Base-by-base conservation (phyloP, 1,140 invertebrate genomes). In the Drosophila prosaltans region DNA sequence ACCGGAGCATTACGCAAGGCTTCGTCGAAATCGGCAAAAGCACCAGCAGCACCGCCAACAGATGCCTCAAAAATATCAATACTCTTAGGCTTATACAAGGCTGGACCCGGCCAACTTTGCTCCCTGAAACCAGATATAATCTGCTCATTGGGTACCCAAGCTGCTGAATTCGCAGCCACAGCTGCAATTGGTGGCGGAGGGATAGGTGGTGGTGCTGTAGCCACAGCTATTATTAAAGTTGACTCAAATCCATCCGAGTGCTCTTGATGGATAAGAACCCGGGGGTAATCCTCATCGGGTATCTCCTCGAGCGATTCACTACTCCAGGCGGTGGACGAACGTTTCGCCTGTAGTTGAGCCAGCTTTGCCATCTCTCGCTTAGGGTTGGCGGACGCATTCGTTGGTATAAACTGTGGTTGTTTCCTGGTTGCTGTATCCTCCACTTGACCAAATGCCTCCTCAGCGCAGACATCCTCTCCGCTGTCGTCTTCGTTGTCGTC, bases 11-110 rank as follows among this genome's bases (percentile, higher is more conserved):
- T 82, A 2, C 86, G 68, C 30, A 92, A 58, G 5, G 73, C 91
- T 36, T 92, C 91, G 48, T 92, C 91, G 60, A 92, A 92, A n/a
- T 92, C 91, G 2, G 81, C 91, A 41, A 92, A 92, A 9, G 91
- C 91, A 2, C 69, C 51, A 0, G 61, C 60, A 1, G 69, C 77
- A 1, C 77, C 82, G 6, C 62, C 72, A 0, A 69, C 60, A 26
- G 45, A 51, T 1, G 59, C 63, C 61, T 92, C 91, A 51, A 92
- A 92, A 21, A 92, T 91, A 32, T 92, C 91, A n/a, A 92, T 89
- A 48, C 83, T 91, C n/a, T 90, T 89, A n/a, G 89, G 66, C 66
- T 92, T 92, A 41, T 91, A 90, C 1, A 90, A 28, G 0, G 73
- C 26, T 1, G 83, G 69, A 0, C 55, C 76, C 26, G 83, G 70